Evolutionary conservation across 2,888 invertebrate species (phyloP), one percentile per base, ranked within the genome.

Genomic region (Imbricaverruca yamaguchii): DNA sequence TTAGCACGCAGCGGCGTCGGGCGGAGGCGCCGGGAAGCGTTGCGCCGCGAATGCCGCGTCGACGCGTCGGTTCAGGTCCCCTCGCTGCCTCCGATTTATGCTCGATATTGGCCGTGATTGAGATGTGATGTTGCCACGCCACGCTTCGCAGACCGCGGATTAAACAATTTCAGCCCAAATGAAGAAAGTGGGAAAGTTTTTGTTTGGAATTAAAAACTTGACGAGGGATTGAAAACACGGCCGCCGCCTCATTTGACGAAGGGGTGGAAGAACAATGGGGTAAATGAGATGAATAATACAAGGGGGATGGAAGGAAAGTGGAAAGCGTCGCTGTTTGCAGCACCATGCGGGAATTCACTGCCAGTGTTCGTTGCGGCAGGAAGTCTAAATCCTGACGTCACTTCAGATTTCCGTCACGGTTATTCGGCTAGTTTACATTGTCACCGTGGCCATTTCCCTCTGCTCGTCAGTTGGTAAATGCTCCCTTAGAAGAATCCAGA

Each of bases 231-330:
- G 74, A 74, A 74, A 74, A 74, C 74, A 74, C 74, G 55, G n/a
- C 74, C 39, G 74, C 53, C 55, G 74, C 74, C 55, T 74, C 74
- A 74, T 74, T 74, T 74, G 74, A 55, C 55, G 74, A 21, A 74
- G 74, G 74, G 74, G 74, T 21, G 74, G 21, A 74, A 55, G 74
- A 74, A 74, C 74, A 74, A 74, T 74, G 74, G 74, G 74, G 53
- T 74, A 74, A 74, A 74, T 74, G 74, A 74, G 74, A 74, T 74
- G 74, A 74, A 74, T 74, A 74, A 74, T 74, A 74, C 55, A 74
- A 53, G 74, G 74, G 74, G 74, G 74, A 21, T 15, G 74, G 21
- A 74, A 15, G 53, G 53, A 53, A 74, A 74, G 55, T 74, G 74
- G 74, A 74, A 74, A 74, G 74, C 18, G 55, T 21, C 15, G 74